Percentiles rank a stretch among this genome's conserved stretches.
Evolutionary conservation across 2,113 vertebrate species (phyloP).

Genomic region (Scophthalmus maximus): DNA sequence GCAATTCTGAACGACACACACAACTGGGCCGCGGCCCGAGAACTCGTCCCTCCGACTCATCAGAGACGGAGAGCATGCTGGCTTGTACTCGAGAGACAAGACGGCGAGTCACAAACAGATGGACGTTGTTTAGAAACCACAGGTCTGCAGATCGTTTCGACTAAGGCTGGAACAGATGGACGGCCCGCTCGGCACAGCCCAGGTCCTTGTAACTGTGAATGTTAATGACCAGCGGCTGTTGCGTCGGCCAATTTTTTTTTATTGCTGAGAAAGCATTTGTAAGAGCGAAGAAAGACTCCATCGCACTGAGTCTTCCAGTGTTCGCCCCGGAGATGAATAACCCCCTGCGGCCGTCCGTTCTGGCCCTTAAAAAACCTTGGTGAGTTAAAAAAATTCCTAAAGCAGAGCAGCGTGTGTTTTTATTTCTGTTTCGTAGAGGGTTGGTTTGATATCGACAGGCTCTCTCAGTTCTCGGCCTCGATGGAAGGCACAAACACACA

Average conservation of each 20-base stretch:
- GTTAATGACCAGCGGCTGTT: conserved; percentile 38
- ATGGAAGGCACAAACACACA: conserved; percentile 5
- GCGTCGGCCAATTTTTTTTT: conserved; percentile 22
- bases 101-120: conserved; percentile 66
- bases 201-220: conserved; percentile 58
- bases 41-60: conserved; percentile 5
- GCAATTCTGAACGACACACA: conserved; percentile 1
- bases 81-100: conserved; percentile 22
- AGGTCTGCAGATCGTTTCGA: conserved; percentile 43
- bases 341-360: not conserved
- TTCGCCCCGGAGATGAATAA: not conserved
- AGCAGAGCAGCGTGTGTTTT: not conserved
- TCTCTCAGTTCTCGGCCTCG: conserved; percentile 17
- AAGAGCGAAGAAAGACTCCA: not conserved
- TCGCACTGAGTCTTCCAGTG: not conserved
- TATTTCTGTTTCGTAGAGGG: not conserved
- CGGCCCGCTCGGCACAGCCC: conserved; percentile 7
- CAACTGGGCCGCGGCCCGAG: conserved; percentile 6
- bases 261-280: not conserved
- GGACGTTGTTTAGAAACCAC: conserved; percentile 54
- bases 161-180: conserved; percentile 72
- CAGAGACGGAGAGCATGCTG: conserved; percentile 24
- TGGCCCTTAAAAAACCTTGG: conserved; percentile 9
- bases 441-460: conserved; percentile 24
- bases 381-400: not conserved